These are phyloP conservation scores for Diabrotica undecimpunctata DNA, from an alignment of 1,140 invertebrate genomes.

Conservation along the genomic window DNA sequence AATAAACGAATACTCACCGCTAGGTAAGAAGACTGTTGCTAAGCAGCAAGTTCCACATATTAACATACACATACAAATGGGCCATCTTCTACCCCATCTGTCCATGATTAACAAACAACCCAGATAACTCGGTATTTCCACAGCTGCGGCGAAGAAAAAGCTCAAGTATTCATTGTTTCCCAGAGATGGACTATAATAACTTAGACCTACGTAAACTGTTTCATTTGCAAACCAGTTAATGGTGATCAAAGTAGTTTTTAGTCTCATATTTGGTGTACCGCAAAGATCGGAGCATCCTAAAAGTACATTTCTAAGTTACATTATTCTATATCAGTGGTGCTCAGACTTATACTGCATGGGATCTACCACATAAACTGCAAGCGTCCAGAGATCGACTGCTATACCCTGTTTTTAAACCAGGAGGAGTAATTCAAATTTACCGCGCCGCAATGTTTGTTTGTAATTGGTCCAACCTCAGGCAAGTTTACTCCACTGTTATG, in stretches of 20 bases:
- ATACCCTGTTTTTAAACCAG: no score
- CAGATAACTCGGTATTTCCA: conserved; percentile 82
- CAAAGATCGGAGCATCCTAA: conserved; percentile 69
- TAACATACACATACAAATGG: conserved; percentile 78
- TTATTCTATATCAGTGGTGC: no score
- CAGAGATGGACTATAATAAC: conserved; percentile 81
- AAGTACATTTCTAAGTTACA: conserved; percentile 27
- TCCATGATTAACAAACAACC: conserved; percentile 83
- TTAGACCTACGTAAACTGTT: conserved; percentile 82
- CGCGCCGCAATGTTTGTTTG: no score
- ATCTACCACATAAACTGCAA: no score
- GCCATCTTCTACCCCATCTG: conserved; percentile 77
- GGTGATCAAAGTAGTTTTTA: conserved; percentile 66
- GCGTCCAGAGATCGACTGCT: no score
- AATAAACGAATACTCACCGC: conserved; percentile 51
- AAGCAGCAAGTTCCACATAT: conserved; percentile 76
- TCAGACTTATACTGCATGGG: no score
- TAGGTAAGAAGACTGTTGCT: conserved; percentile 72
- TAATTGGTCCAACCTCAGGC: no score
- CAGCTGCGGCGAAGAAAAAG: conserved; percentile 77
- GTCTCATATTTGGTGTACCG: conserved; percentile 79
- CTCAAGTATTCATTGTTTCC: conserved; percentile 81
- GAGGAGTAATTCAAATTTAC: no score
- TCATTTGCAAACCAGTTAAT: conserved; percentile 69
- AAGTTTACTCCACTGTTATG: no score